Base-by-base conservation (phyloP, 2,888 invertebrate genomes). In the Rugalucina vietnamica region DNA sequence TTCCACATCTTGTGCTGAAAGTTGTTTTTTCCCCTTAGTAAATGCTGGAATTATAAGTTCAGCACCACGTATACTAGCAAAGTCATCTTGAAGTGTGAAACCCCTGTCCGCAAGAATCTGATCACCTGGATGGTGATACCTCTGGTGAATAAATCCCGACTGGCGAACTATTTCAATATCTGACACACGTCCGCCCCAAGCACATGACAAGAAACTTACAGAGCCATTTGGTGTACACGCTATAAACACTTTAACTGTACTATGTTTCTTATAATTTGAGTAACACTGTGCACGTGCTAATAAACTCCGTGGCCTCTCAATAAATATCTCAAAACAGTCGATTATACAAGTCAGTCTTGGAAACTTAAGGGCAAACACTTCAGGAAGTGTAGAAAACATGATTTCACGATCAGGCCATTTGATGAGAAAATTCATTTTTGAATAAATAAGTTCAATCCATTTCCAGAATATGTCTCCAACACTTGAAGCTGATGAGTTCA, bases 101-200 rank as follows among this genome's bases (percentile, higher is more conserved):
- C 84, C 86, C 21, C 88, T 50, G 27, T 89, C 88, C 14, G 86
- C 89, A 32, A 89, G 60, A 60, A 89, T 84, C 60, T 88, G 85
- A 74, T 89, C 86, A 27, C 81, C 85, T 49, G 82, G 88, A 8
- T 74, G 43, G 74, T 87, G 87, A 14, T 79, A 81, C 12, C 74
- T 75, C 1, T 57, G 50, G 29, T 18, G 24, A 36, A 89, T 82
- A 69, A 86, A 89, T 0, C 85, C 85, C 1, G 85, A 87, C 8
- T 49, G 27, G 12, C 82, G 29, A 8, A 84, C 85, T 73, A 89
- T 84, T 37, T 84, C 73, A 34, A 82, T 79, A 57, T 90, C 88
- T 10, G 88, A 88, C 1, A 79, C 90, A 27, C 89, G 49, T 24
- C 90, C 88, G 29, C 88, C 85, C 83, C 84, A 88, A 36, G 79